phyloP scores from a whole-genome alignment of 2,113 vertebrate species.

The Sula dactylatra region DNA sequence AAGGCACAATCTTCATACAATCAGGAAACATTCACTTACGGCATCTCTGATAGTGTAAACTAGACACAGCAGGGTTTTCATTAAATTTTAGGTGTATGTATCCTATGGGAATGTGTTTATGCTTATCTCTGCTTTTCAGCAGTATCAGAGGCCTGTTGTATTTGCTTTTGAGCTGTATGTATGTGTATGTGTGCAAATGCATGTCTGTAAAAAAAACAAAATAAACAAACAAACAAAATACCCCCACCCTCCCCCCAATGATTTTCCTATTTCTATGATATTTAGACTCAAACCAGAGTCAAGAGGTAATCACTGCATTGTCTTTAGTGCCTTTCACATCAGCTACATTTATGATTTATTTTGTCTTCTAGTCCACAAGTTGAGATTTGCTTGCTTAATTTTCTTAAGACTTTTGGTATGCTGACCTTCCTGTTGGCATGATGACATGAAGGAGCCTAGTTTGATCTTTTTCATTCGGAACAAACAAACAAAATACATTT shows the following conservation, averaged over 20 bases:
- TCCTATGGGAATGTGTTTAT: background rate
- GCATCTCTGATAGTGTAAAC: background rate
- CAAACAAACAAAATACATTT: constrained; percentile 1
- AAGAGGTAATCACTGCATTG: background rate
- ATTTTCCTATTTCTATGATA: background rate
- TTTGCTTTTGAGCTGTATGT: background rate
- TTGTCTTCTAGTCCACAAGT: background rate
- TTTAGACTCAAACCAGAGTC: background rate
- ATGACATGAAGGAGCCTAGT: background rate
- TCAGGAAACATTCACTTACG: background rate
- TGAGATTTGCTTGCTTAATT: background rate
- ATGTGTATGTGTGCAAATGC: background rate
- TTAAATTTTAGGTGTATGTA: background rate
- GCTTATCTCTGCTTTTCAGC: background rate
- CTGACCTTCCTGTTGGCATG: background rate
- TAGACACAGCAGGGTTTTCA: background rate
- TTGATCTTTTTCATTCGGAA: constrained; percentile 13
- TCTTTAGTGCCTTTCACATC: background rate
- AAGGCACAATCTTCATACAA: background rate
- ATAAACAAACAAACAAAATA: background rate
- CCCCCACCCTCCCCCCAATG: fast-evolving
- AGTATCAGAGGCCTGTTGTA: background rate
- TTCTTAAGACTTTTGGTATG: background rate
- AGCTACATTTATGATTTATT: background rate
- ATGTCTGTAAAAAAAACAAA: background rate